A percentile compares a stretch with the other conserved stretches of the same genome.
These are phyloP conservation scores for Serripes groenlandicus DNA, from an alignment of 2,888 invertebrate species.

Conservation along the genomic window DNA sequence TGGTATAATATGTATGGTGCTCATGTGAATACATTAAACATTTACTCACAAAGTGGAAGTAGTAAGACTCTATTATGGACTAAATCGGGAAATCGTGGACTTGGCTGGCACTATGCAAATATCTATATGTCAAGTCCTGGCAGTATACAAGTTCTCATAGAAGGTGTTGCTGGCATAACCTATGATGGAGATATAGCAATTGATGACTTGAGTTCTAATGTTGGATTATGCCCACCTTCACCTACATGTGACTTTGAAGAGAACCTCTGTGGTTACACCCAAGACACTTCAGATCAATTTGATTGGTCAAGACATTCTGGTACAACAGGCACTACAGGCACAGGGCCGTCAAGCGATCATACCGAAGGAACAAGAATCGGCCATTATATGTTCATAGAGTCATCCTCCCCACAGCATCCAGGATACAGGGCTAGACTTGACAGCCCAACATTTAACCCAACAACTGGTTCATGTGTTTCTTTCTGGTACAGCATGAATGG, in stretches of 20 bases:
- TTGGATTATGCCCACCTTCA: constrained; percentile 72
- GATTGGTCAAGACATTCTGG: constrained; percentile 78
- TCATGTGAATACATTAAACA: constrained; percentile 78
- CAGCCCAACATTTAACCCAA: constrained; percentile 72
- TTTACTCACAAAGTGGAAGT: constrained; percentile 69
- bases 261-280: constrained; percentile 79
- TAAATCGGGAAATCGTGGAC: constrained; percentile 78
- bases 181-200: constrained; percentile 78
- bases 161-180: constrained; percentile 75
- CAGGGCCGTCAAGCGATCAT: constrained; percentile 82
- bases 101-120: constrained; percentile 80
- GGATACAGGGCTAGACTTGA: constrained; percentile 80
- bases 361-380: constrained; percentile 79
- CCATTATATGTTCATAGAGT: constrained; percentile 82
- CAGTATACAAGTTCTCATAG: constrained; percentile 72
- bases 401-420: constrained; percentile 72
- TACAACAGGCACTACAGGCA: constrained; percentile 69
- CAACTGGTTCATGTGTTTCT: constrained; percentile 77
- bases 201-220: constrained; percentile 76
- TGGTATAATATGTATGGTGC: constrained; percentile 86
- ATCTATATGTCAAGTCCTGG: constrained; percentile 72
- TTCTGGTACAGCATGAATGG: constrained; percentile 85
- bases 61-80: constrained; percentile 70
- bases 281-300: constrained; percentile 77
- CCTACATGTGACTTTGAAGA: constrained; percentile 80